Percentiles rank a stretch among this genome's conserved stretches.
Conservation (phyloP, 2,797 vertebrate species). For the Natrix natrix region DNA sequence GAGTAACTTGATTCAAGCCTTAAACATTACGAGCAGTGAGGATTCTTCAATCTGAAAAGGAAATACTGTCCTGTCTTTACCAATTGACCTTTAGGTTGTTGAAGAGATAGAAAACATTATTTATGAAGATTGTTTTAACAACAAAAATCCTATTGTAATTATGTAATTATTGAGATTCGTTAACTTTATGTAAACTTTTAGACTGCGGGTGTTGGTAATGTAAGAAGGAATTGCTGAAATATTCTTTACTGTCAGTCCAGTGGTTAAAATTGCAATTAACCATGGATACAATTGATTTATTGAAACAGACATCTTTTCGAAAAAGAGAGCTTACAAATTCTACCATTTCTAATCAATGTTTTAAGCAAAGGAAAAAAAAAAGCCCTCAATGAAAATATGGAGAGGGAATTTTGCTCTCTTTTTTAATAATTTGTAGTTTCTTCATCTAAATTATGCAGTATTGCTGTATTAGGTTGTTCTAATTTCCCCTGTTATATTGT, state of each 20-base stretch:
- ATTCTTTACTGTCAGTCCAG: conserved; percentile 61
- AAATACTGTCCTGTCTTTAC: conserved; percentile 61
- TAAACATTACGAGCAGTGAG: conserved; percentile 71
- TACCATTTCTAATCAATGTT: conserved; percentile 64
- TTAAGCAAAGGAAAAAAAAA: conserved; percentile 56
- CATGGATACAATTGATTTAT: conserved; percentile 61
- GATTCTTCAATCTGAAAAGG: conserved; percentile 67
- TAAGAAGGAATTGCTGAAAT: conserved; percentile 68
- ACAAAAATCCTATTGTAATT: conserved; percentile 71
- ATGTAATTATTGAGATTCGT: conserved; percentile 67
- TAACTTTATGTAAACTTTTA: conserved; percentile 72
- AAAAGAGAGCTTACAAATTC: conserved; percentile 61
- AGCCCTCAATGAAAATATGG: conserved; percentile 64
- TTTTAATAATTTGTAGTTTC: conserved; percentile 58
- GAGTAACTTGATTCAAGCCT: conserved; percentile 82
- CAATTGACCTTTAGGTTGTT: conserved; percentile 71
- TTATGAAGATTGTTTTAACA: conserved; percentile 77
- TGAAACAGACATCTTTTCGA: conserved; percentile 67
- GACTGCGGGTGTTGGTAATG: conserved; percentile 73
- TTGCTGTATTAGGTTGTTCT: conserved; percentile 68
- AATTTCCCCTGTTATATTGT: conserved; percentile 66
- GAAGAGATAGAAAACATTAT: conserved; percentile 72
- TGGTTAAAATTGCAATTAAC: conserved; percentile 57
- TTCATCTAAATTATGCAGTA: conserved; percentile 55
- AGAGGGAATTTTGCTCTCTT: conserved; percentile 57